Evolutionary conservation across 2,113 vertebrate species (phyloP), one percentile per base, ranked within the genome.

Genomic region (Panurus biarmicus): DNA sequence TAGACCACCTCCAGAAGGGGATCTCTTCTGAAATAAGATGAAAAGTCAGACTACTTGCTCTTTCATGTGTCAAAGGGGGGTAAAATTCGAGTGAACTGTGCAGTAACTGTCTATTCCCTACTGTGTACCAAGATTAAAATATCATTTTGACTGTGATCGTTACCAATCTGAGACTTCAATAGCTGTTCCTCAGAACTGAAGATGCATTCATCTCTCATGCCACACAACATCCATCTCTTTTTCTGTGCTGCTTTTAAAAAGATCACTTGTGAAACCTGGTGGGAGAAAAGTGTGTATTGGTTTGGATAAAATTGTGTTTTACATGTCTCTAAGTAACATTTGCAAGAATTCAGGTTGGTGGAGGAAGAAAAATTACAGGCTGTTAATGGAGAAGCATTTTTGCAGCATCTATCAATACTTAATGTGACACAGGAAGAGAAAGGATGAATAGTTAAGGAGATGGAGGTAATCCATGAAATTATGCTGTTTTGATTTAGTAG

Each of bases 41-140:
- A 98, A 97, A 97, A 97, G 93, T 96, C 95, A 96, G 95, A 97
- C 93, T 97, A 81, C 94, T 94, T 95, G 79, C 88, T 96, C 97
- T 97, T 98, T 98, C 91, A 98, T 97, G 94, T 97, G 83, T 97
- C 96, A 94, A 95, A 94, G 96, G 96, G 94, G 97, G 97, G 96
- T 97, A 97, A 95, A 96, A 97, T 97, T 97, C 96, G 84, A 97
- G 96, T 97, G 97, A 97, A 97, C 95, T 97, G 66, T 95, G 62
- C 85, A 96, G 97, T 96, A 95, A 97, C 96, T 97, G 81, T 96
- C 94, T 96, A 82, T 97, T 97, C 91, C 94, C 94, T 92, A 96
- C 96, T 93, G 97, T 91, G 96, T 95, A 95, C 77, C 85, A 86
- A 97, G 95, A 97, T 95, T 96, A 96, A 96, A 96, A 93, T 93